A percentile compares a stretch with the other conserved stretches of the same genome.
Evolutionary conservation across 2,797 vertebrate species (phyloP).

Genomic region (Sebastiscus tertius): DNA sequence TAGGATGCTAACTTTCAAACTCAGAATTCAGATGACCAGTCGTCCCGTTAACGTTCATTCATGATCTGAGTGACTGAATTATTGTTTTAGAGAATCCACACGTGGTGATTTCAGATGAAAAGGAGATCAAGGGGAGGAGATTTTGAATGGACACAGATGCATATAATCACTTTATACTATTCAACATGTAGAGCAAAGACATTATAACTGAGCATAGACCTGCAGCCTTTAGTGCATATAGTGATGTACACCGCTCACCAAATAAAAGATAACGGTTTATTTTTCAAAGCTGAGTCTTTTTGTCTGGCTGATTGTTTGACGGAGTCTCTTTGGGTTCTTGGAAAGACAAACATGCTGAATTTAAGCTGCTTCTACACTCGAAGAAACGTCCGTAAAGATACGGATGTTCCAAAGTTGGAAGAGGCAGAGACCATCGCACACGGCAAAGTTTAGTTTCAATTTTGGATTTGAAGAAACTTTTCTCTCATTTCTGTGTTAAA

Average conservation of each 20-base stretch:
- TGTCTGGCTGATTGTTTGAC: conserved; percentile 76
- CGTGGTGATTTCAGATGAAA: conserved; percentile 7
- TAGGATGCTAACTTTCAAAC: no score
- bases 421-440: no score
- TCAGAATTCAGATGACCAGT: neutral
- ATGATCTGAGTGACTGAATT: neutral
- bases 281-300: conserved; percentile 84
- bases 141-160: conserved; percentile 53
- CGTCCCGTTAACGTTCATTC: neutral
- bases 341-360: neutral
- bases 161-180: conserved; percentile 78
- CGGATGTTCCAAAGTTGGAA: no score
- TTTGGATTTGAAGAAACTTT: no score
- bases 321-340: neutral
- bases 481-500: no score
- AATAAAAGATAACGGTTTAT: conserved; percentile 82
- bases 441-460: no score
- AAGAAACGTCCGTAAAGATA: no score
- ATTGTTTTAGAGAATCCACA: conserved; percentile 7
- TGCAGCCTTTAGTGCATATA: conserved; percentile 63
- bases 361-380: neutral
- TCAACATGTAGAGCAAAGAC: conserved; percentile 64
- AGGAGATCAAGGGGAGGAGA: conserved; percentile 4
- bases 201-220: conserved; percentile 67
- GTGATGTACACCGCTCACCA: conserved; percentile 69